Base-by-base conservation (phyloP, 2,113 vertebrate species). In the Mastomys coucha region DNA sequence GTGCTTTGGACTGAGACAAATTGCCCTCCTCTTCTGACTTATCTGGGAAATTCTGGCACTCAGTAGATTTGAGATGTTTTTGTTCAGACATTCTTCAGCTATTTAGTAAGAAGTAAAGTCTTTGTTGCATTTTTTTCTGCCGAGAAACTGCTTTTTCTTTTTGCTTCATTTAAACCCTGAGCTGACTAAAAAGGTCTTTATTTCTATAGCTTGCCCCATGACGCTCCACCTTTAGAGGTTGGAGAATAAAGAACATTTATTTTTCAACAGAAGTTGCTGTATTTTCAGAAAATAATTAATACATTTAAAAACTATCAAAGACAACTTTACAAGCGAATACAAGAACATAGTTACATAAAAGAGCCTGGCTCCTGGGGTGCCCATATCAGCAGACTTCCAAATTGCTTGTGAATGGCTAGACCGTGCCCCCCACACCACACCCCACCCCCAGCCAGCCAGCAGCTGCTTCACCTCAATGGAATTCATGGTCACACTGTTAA, bases 81-180 rank as follows among this genome's bases (percentile, higher is more conserved):
- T 45, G 69, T 88, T 95, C 97, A 98, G 97, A 98, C 98, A 98
- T 98, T 98, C 97, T 98, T 98, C 92, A 98, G 96, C 95, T 96
- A 91, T 98, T 98, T 97, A 92, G 97, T 97, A 98, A 98, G 95
- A 97, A 97, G 91, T 89, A 78, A 97, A 97, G 96, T 76, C 96
- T 97, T 97, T 95, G 92, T 96, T 97, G 89, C 91, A 96, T 70
- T 96, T 96, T 96, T 95, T 97, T 96, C 95, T 97, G 86, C 92
- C 92, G 82, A 91, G 95, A 97, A 97, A 91, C 81, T 82, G 92
- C 67, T 88, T 96, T 96, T 91, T 63, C 65, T 81, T 96, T 96
- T 85, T 26, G 92, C 49, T 89, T 90, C 94, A 88, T 97, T 97
- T 94, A 89, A 93, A 90, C 65, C 56, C 86, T 70, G 49, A 80